Evolutionary conservation across 2,113 vertebrate genomes (phyloP), one percentile per base, ranked within the genome.

Genomic region (Percopsis transmontana): DNA sequence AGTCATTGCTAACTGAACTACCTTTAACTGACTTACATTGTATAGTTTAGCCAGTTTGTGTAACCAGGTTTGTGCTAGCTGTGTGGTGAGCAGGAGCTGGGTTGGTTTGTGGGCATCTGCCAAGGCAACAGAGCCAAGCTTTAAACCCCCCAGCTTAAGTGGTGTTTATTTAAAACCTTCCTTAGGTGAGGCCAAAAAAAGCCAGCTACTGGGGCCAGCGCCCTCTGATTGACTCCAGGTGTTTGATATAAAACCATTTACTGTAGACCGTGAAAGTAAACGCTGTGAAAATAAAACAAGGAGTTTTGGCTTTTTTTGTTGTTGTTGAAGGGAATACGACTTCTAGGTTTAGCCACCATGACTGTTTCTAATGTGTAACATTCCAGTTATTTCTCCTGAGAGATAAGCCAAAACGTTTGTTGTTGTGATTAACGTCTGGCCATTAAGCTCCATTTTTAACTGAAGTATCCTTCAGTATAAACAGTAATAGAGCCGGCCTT

Each of bases 221-320:
- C 50, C 62, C 20, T 38, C 48, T 42, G 52, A 48, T 41, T 4
- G 14, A 2, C 33, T 40, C 54, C 5, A 18, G 7, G 27, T 58
- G 45, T 50, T 38, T 23, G 24, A 39, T 15, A 24, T 57, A 16
- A 41, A 50, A 47, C 47, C 16, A 16, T 39, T 48, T 57, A 12
- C 27, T 33, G 44, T n/a, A 33, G 27, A 33, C 27, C 5, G 20
- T 6, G 47, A 19, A 16, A 48, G 7, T 48, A 33, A 33, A 33
- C 5, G 70, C 70, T 76, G 75, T 83, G 76, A 77, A 83, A 86
- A 77, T 12, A 14, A 72, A 58, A 33, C 27, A 33, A 7, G 5
- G 4, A 33, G 4, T 33, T 33, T 33, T 33, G 8, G n/a, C n/a
- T 45, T 16, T 45, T 3, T 16, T 14, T 45, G 11, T n/a, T 19